Percentiles rank a stretch among this genome's conserved stretches.
These are phyloP conservation scores for Tachycineta bicolor DNA, from an alignment of 2,113 vertebrate species.

Conservation along the genomic window DNA sequence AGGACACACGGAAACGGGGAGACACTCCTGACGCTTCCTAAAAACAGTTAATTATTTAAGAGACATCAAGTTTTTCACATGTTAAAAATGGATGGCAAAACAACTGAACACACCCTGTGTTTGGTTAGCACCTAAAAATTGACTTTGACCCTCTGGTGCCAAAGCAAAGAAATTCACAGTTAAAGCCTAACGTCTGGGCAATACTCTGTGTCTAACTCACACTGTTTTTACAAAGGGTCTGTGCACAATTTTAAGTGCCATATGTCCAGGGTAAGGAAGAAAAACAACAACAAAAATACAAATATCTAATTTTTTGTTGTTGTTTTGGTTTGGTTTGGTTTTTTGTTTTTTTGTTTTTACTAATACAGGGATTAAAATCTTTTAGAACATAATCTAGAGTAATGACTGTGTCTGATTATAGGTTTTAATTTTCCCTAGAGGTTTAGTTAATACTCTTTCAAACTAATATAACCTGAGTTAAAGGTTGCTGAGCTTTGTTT, in stretches of 20 bases:
- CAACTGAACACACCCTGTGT: not conserved
- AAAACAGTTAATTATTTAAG: slow-evolving; percentile 29
- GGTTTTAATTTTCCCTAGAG: slow-evolving; percentile 10
- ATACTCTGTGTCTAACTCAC: slow-evolving; percentile 40
- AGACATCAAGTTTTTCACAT: slow-evolving; percentile 17
- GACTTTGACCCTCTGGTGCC: slow-evolving; percentile 40
- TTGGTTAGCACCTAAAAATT: slow-evolving; percentile 52
- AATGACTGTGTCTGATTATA: not conserved
- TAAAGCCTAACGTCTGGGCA: slow-evolving; percentile 37
- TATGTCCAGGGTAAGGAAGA: slow-evolving; percentile 49
- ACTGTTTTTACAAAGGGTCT: slow-evolving; percentile 57
- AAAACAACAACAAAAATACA: slow-evolving; percentile 35
- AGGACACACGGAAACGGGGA: not conserved
- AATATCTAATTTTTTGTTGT: not conserved
- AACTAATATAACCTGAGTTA: not conserved
- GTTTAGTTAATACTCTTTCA: slow-evolving; percentile 2
- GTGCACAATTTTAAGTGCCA: slow-evolving; percentile 48
- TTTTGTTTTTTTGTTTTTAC: not conserved
- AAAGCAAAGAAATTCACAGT: slow-evolving; percentile 62
- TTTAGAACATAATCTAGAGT: not conserved
- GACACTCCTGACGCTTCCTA: not conserved
- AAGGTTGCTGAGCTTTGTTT: not conserved
- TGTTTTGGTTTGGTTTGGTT: not conserved
- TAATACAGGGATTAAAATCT: not conserved
- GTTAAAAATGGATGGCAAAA: slow-evolving; percentile 54